A percentile compares a stretch with the other conserved stretches of the same genome.
These are phyloP conservation scores for Drosophila sproati DNA, from an alignment of 1,140 invertebrate species.

Conservation along the genomic window DNA sequence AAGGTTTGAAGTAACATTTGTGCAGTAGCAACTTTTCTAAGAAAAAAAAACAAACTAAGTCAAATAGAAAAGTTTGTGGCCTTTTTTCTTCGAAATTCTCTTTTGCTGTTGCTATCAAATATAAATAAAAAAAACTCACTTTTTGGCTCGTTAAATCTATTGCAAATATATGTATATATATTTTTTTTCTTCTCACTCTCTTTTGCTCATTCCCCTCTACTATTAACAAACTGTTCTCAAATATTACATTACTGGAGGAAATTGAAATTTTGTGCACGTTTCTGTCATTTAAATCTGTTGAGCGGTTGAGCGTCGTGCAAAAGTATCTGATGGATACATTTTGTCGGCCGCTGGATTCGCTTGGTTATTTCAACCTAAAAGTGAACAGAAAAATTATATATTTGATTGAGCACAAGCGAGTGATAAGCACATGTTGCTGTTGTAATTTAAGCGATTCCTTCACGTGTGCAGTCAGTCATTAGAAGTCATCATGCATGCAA, in stretches of 20 bases:
- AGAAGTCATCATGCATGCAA: slow-evolving; percentile 14
- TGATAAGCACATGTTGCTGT: slow-evolving; percentile 13
- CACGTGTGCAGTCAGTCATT: slow-evolving; percentile 26
- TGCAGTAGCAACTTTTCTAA: slow-evolving; percentile 35
- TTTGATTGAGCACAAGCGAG: slow-evolving; percentile 48
- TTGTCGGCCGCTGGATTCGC: slow-evolving; percentile 13
- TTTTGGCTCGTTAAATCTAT: slow-evolving; percentile 76
- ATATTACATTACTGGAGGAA: slow-evolving; percentile 72
- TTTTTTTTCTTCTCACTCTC: neutral
- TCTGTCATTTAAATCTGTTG: slow-evolving; percentile 83
- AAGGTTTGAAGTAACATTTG: slow-evolving; percentile 58
- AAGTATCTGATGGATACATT: slow-evolving; percentile 68
- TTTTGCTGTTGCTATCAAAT: slow-evolving; percentile 20
- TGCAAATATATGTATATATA: slow-evolving; percentile 60
- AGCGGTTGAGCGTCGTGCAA: slow-evolving; percentile 45
- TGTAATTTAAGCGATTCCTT: slow-evolving; percentile 13
- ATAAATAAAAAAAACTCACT: slow-evolving; percentile 56
- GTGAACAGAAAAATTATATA: slow-evolving; percentile 61
- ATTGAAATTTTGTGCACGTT: slow-evolving; percentile 80
- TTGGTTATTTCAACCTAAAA: slow-evolving; percentile 39
- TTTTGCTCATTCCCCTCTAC: neutral
- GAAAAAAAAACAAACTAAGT: slow-evolving; percentile 20
- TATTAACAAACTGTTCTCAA: slow-evolving; percentile 50
- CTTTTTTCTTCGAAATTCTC: neutral
- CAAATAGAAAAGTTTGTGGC: slow-evolving; percentile 50